phyloP scores from a whole-genome alignment of 2,888 invertebrate genomes.

The Chymomyza caudatula region DNA sequence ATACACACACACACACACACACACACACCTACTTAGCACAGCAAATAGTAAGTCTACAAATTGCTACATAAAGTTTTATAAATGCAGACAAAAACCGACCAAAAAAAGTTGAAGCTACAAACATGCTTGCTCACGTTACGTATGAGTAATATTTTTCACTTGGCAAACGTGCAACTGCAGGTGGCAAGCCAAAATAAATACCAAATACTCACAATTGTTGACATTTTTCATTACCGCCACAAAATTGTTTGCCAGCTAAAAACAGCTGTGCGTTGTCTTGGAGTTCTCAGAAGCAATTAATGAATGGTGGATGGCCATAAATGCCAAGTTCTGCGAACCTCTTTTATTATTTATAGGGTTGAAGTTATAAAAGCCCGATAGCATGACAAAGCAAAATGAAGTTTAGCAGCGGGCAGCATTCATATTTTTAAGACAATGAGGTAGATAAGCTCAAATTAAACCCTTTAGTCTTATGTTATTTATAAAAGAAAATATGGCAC shows the following conservation, averaged over 20 bases:
- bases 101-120: slow-evolving; percentile 29
- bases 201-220: slow-evolving; percentile 46
- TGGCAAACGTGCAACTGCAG: slow-evolving; percentile 16
- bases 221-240: slow-evolving; percentile 59
- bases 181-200: slow-evolving; percentile 50
- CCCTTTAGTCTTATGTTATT: too few species aligned
- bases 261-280: slow-evolving; percentile 44
- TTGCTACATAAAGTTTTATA: not conserved
- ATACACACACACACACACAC: slow-evolving; percentile 12
- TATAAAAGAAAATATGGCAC: too few species aligned
- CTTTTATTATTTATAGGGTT: not conserved
- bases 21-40: not conserved
- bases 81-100: slow-evolving; percentile 17
- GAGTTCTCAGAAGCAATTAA: not conserved
- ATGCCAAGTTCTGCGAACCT: not conserved
- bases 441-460: too few species aligned
- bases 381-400: too few species aligned
- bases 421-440: not conserved
- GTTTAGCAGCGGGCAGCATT: not conserved
- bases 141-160: slow-evolving; percentile 31
- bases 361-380: too few species aligned
- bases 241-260: slow-evolving; percentile 55
- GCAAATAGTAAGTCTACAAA: slow-evolving; percentile 32
- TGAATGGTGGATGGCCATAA: not conserved
- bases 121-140: slow-evolving; percentile 13